Conservation (phyloP, 2,797 vertebrate species). For the Cossypha caffra region DNA sequence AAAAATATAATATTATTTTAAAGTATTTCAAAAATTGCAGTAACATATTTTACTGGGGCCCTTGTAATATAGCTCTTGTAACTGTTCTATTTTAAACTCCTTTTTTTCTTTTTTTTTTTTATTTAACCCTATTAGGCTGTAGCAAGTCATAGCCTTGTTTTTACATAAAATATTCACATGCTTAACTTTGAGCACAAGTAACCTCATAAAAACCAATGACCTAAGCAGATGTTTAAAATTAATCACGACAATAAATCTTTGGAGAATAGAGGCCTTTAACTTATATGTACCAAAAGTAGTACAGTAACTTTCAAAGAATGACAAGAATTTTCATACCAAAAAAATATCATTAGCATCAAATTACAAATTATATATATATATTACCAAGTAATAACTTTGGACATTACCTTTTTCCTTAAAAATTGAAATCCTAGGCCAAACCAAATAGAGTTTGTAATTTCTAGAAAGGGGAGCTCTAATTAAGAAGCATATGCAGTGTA, state of each 20-base stretch:
- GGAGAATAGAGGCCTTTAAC: neutral
- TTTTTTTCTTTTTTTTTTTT: neutral
- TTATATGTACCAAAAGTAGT: neutral
- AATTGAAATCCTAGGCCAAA: neutral
- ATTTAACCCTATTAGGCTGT: neutral
- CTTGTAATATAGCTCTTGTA: neutral
- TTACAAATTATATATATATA: neutral
- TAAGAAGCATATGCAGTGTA: neutral
- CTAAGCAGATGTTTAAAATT: constrained; percentile 25
- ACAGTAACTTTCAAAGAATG: neutral
- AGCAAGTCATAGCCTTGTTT: neutral
- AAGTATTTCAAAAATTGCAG: neutral
- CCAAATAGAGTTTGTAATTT: neutral
- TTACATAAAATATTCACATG: neutral
- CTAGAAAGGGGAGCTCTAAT: neutral
- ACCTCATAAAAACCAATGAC: constrained; percentile 29
- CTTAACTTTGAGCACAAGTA: neutral
- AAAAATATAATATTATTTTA: neutral
- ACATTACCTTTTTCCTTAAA: neutral
- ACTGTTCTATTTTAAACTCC: neutral
- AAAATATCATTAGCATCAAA: neutral
- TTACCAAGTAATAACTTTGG: neutral
- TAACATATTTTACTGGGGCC: neutral
- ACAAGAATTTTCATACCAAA: neutral
- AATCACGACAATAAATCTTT: constrained; percentile 9